Conservation (phyloP, 2,888 invertebrate genomes). For the Chesias legatella region DNA sequence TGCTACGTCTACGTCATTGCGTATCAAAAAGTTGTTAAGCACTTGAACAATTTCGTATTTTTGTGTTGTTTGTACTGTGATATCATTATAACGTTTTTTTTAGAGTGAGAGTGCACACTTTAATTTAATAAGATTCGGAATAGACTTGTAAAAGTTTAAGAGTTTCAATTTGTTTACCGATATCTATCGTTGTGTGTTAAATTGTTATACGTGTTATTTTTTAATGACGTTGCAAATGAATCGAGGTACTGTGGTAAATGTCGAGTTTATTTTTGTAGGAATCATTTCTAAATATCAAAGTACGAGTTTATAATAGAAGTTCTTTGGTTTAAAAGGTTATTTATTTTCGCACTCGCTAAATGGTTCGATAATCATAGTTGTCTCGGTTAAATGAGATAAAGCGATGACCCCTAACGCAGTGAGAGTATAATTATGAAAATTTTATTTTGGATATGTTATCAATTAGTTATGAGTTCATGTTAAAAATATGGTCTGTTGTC, state of each 20-base stretch:
- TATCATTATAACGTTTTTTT: constrained; percentile 25
- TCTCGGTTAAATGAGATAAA: too few species aligned
- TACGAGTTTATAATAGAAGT: neutral
- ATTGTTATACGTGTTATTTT: constrained; percentile 41
- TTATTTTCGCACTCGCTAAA: too few species aligned
- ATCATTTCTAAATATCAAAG: neutral
- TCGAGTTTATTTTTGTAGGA: constrained; percentile 22
- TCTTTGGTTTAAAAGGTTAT: too few species aligned
- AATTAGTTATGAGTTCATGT: too few species aligned
- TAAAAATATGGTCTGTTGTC: too few species aligned
- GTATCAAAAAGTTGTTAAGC: constrained; percentile 1
- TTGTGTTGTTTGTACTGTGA: constrained; percentile 32
- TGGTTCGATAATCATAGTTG: too few species aligned
- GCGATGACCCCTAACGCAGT: too few species aligned
- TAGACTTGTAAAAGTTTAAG: constrained; percentile 47
- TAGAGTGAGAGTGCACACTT: constrained; percentile 35
- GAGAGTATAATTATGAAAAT: too few species aligned
- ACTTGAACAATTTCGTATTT: constrained; percentile 17
- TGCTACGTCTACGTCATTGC: constrained; percentile 5
- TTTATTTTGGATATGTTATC: too few species aligned
- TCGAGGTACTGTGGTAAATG: constrained; percentile 14
- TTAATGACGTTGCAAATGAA: constrained; percentile 19
- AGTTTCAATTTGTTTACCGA: constrained; percentile 41
- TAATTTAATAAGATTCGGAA: constrained; percentile 40
- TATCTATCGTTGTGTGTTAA: constrained; percentile 44